phyloP scores from a whole-genome alignment of 2,797 vertebrate species.

The Zenarchopterus dispar region DNA sequence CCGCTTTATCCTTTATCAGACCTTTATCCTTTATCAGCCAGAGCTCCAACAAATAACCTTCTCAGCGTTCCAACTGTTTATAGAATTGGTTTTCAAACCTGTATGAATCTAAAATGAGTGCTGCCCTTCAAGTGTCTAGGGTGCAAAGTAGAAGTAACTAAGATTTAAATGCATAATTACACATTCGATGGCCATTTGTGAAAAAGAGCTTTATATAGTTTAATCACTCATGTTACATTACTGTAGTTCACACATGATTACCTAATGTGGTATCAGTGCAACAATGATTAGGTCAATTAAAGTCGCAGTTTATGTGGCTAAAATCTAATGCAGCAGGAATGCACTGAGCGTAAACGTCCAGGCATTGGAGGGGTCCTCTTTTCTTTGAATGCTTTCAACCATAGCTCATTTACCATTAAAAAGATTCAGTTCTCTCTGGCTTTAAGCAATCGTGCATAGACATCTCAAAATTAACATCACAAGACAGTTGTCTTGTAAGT shows the following conservation, averaged over 20 bases:
- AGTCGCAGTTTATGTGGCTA: conserved; percentile 41
- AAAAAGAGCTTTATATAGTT: conserved; percentile 24
- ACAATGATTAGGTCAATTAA: conserved; percentile 52
- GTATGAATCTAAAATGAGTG: too few species aligned
- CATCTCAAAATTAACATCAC: conserved; percentile 51
- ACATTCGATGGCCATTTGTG: conserved; percentile 12
- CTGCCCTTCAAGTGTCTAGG: too few species aligned
- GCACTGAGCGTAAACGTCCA: conserved; percentile 35
- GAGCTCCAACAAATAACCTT: too few species aligned
- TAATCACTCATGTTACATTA: conserved; percentile 42
- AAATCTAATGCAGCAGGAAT: conserved; percentile 32
- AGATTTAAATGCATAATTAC: neutral
- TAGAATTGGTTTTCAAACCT: too few species aligned
- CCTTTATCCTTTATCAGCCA: too few species aligned
- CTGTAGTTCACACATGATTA: conserved; percentile 51
- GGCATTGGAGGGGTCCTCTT: conserved; percentile 18
- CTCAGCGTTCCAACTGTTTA: too few species aligned
- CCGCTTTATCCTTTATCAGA: too few species aligned
- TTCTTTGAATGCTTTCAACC: conserved; percentile 35
- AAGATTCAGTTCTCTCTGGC: conserved; percentile 14
- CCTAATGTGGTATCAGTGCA: conserved; percentile 43
- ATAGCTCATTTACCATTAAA: conserved; percentile 36
- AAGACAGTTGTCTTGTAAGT: conserved; percentile 35
- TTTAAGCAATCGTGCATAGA: conserved; percentile 25
- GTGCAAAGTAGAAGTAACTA: neutral